A percentile compares a stretch with the other conserved stretches of the same genome.
Conservation (phyloP, 2,113 vertebrate species). For the Megaleporinus macrocephalus region DNA sequence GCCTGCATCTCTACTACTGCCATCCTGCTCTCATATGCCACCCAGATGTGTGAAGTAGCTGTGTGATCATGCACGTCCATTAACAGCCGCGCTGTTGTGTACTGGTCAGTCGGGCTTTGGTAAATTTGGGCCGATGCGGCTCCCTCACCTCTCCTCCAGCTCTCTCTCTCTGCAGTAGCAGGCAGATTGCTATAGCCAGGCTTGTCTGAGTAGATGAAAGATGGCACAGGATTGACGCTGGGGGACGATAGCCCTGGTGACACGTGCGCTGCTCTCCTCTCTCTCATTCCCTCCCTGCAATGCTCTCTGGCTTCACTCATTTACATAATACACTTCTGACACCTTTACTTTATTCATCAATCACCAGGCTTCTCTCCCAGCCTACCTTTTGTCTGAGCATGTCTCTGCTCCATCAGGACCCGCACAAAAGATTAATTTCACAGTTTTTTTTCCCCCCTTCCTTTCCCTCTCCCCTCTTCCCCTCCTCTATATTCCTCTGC, state of each 20-base stretch:
- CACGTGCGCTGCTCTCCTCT: slow-evolving; percentile 85
- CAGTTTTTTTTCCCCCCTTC: slow-evolving; percentile 86
- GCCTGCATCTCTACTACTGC: slow-evolving; percentile 30
- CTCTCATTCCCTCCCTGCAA: slow-evolving; percentile 84
- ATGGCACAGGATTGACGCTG: slow-evolving; percentile 90
- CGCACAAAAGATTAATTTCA: slow-evolving; percentile 99
- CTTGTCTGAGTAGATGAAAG: slow-evolving; percentile 97
- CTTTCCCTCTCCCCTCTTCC: slow-evolving; percentile 60
- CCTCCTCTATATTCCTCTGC: slow-evolving; percentile 72
- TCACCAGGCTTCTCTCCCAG: slow-evolving; percentile 98
- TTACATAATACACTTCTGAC: slow-evolving; percentile 99
- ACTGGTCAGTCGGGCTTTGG: slow-evolving; percentile 47
- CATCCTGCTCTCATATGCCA: slow-evolving; percentile 22
- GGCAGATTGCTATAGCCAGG: slow-evolving; percentile 85
- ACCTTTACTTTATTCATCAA: slow-evolving; percentile 99
- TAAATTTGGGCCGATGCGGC: slow-evolving; percentile 28
- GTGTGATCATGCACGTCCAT: slow-evolving; percentile 40
- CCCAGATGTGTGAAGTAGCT: slow-evolving; percentile 25
- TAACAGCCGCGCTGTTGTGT: slow-evolving; percentile 31
- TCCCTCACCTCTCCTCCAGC: slow-evolving; percentile 56
- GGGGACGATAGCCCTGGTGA: slow-evolving; percentile 87
- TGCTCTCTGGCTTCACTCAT: slow-evolving; percentile 97
- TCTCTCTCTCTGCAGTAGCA: slow-evolving; percentile 67
- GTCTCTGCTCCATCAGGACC: slow-evolving; percentile 98
- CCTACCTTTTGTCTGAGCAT: slow-evolving; percentile 98